Percentiles rank a stretch among this genome's conserved stretches.
Conservation (phyloP, 2,888 invertebrate species). For the Hesperia comma region DNA sequence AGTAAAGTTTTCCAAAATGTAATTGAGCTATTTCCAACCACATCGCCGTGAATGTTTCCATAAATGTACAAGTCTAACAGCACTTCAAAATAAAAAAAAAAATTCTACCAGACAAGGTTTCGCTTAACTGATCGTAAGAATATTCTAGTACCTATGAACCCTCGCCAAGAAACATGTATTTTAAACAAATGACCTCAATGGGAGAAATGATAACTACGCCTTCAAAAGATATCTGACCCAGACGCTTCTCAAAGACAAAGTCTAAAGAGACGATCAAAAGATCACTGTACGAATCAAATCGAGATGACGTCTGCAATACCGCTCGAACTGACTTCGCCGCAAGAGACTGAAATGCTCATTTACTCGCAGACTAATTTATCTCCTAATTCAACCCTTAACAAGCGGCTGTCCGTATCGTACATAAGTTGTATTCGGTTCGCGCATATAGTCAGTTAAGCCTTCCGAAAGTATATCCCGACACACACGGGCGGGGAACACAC, state of each 20-base stretch:
- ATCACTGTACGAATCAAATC: neutral
- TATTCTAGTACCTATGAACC: no score
- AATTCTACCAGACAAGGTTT: no score
- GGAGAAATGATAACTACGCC: no score
- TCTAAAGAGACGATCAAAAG: neutral
- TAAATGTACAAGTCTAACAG: no score
- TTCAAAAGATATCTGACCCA: no score
- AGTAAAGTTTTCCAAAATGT: no score
- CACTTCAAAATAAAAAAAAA: no score
- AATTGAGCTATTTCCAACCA: no score
- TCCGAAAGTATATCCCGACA: conserved; percentile 70
- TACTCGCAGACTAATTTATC: conserved; percentile 73
- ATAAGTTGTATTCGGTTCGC: conserved; percentile 58
- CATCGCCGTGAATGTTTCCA: no score
- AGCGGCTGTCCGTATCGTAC: conserved; percentile 69
- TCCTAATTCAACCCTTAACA: conserved; percentile 79
- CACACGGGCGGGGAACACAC: conserved; percentile 59
- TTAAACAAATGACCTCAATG: no score
- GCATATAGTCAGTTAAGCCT: conserved; percentile 71
- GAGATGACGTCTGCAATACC: conserved; percentile 7
- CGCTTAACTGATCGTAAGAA: no score
- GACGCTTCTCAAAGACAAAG: neutral
- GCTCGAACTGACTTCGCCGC: conserved; percentile 34
- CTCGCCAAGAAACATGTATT: no score
- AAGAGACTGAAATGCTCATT: conserved; percentile 55